Evolutionary conservation across 2,113 vertebrate species (phyloP).

Genomic region (Serranochromis macrocephalus): DNA sequence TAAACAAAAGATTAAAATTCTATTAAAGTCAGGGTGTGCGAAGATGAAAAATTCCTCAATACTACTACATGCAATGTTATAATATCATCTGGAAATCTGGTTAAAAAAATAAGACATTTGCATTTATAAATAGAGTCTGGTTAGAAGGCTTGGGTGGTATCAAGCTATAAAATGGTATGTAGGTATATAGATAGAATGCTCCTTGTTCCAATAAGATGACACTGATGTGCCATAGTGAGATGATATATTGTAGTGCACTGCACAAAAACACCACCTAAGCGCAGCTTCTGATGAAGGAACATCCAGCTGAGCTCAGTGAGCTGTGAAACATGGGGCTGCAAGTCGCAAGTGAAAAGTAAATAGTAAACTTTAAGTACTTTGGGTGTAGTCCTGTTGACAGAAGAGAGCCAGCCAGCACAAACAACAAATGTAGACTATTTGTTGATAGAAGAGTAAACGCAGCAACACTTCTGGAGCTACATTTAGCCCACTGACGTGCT

Average conservation of each 20-base stretch:
- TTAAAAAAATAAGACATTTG: neutral
- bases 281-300: neutral
- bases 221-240: neutral
- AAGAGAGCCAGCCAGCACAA: neutral
- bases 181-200: neutral
- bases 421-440: neutral
- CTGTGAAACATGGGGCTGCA: neutral
- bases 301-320: neutral
- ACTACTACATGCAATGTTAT: neutral
- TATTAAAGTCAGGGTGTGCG: neutral
- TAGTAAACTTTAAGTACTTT: neutral
- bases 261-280: neutral
- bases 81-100: neutral
- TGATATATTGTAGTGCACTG: neutral
- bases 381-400: neutral
- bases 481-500: neutral
- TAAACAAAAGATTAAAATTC: neutral
- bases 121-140: neutral
- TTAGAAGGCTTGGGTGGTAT: neutral
- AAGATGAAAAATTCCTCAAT: neutral
- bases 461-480: neutral
- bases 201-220: neutral
- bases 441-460: neutral
- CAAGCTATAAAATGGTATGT: neutral
- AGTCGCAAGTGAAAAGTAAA: neutral